Percentiles rank a stretch among this genome's conserved stretches.
Conservation (phyloP, 1,140 invertebrate species). For the Trachelipus rathkii region DNA sequence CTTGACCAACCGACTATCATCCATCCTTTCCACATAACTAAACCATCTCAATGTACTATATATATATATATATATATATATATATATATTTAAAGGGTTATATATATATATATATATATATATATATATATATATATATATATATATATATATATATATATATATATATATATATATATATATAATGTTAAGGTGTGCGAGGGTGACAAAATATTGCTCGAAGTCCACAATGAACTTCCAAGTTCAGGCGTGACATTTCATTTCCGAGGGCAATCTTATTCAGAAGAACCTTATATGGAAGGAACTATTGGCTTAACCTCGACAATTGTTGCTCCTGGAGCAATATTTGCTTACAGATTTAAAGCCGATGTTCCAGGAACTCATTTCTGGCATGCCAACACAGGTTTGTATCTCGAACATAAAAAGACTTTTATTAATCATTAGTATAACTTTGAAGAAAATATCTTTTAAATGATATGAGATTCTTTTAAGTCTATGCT, state of each 20-base stretch:
- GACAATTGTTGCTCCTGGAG: constrained; percentile 7
- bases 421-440: background rate
- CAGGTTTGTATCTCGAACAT: background rate
- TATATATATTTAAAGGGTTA: too few species aligned
- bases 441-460: too few species aligned
- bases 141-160: constrained; percentile 10
- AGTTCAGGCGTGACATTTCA: constrained; percentile 22
- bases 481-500: too few species aligned
- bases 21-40: too few species aligned
- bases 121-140: background rate
- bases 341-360: constrained; percentile 24
- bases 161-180: background rate
- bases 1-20: too few species aligned
- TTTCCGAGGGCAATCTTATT: constrained; percentile 17
- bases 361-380: constrained; percentile 22
- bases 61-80: too few species aligned
- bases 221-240: constrained; percentile 25
- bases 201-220: constrained; percentile 17
- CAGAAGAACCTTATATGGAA: constrained; percentile 23
- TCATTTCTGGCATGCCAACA: constrained; percentile 25
- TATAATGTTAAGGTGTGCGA: constrained; percentile 20
- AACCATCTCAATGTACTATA: too few species aligned
- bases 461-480: too few species aligned
- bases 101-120: constrained; percentile 13
- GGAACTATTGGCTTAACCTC: constrained; percentile 14